These are phyloP conservation scores for Drosophila colorata DNA, from an alignment of 2,888 invertebrate genomes.

Conservation along the genomic window DNA sequence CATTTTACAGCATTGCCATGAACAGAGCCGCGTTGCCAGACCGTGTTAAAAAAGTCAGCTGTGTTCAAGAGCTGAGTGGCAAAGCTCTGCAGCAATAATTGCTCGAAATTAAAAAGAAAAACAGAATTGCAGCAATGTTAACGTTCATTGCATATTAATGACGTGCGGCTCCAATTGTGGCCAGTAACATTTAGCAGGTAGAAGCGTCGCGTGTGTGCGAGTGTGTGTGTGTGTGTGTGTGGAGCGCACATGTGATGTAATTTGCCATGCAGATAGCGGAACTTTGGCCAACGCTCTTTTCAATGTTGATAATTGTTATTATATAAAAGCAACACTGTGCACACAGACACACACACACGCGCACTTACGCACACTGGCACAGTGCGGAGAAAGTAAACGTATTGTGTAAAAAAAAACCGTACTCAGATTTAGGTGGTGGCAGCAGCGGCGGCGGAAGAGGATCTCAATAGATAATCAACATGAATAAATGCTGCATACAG, in stretches of 20 bases:
- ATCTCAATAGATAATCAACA: slow-evolving; percentile 11
- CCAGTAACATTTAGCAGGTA: slow-evolving; percentile 34
- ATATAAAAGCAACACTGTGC: slow-evolving; percentile 37
- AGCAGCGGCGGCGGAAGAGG: not conserved
- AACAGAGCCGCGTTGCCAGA: slow-evolving; percentile 9
- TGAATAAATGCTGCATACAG: slow-evolving; percentile 51
- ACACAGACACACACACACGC: slow-evolving; percentile 15
- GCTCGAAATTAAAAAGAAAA: slow-evolving; percentile 25
- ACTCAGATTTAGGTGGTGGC: not conserved
- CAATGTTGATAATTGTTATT: slow-evolving; percentile 23
- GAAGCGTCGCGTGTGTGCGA: not conserved
- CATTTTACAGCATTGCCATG: not conserved
- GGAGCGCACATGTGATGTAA: slow-evolving; percentile 61
- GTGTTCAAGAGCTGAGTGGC: slow-evolving; percentile 4
- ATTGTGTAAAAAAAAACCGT: not conserved
- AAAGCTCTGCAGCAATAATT: slow-evolving; percentile 22
- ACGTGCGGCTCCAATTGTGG: not conserved
- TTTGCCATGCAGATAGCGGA: slow-evolving; percentile 53
- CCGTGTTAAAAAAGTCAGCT: too few relatives aligned
- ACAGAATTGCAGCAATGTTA: slow-evolving; percentile 9
- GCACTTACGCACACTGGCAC: slow-evolving; percentile 1
- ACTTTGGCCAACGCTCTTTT: slow-evolving; percentile 11
- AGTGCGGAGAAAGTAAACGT: slow-evolving; percentile 34
- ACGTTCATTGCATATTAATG: slow-evolving; percentile 13
- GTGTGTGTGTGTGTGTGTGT: slow-evolving; percentile 11